phyloP scores from a whole-genome alignment of 30 jellyfish, hydroid and myxozoan species.

The Cassiopea xamachana region DNA sequence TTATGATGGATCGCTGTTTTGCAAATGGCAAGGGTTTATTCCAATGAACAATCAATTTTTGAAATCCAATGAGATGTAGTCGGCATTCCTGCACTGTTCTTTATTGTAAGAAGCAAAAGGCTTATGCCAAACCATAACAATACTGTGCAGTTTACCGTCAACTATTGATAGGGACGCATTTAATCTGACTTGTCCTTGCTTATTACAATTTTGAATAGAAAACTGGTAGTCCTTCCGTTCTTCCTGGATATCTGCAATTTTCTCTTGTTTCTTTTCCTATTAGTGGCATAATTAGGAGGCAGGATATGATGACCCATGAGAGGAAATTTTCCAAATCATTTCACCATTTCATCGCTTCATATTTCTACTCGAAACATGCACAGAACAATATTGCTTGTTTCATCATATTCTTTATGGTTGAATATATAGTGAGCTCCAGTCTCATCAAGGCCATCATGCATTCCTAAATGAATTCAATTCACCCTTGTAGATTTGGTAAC shows the following conservation, averaged over 20 bases:
- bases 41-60: constrained; percentile 16
- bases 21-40: constrained; percentile 12
- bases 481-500: neutral
- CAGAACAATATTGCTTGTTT: constrained; percentile 19
- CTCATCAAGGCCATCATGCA: constrained; percentile 30
- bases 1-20: neutral
- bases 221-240: constrained; percentile 3
- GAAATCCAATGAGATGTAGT: constrained; percentile 8
- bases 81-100: neutral
- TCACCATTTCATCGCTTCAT: neutral
- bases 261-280: constrained; percentile 18
- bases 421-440: constrained; percentile 3
- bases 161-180: constrained; percentile 7
- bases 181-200: neutral
- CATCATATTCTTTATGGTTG: neutral
- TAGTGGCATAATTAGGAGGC: constrained; percentile 16
- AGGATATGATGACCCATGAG: constrained; percentile 19
- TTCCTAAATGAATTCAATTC: neutral
- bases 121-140: neutral
- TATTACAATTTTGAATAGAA: neutral
- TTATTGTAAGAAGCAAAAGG: constrained; percentile 10
- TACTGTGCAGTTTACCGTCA: constrained; percentile 11
- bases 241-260: constrained; percentile 9
- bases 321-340: neutral
- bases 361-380: constrained; percentile 14